Percentiles rank a stretch among this genome's conserved stretches.
These are phyloP conservation scores for Drosophila tanythrix DNA, from an alignment of 2,888 invertebrate genomes.

Conservation along the genomic window DNA sequence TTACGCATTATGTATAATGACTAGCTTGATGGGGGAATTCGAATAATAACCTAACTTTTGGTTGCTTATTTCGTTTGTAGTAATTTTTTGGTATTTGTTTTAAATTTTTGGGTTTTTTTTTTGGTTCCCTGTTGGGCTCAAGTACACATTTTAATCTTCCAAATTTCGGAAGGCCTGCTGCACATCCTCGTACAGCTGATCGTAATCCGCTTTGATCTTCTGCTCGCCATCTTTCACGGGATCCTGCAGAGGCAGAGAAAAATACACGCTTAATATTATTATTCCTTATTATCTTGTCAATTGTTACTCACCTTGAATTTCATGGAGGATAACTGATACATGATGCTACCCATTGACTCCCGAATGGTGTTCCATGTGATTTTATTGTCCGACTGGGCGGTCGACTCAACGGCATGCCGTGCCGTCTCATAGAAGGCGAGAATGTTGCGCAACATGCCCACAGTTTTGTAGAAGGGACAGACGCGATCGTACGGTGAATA, in stretches of 20 bases:
- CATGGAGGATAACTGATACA: constrained; percentile 99
- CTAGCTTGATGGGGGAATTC: constrained; percentile 75
- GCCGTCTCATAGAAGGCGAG: constrained; percentile 99
- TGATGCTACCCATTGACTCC: constrained; percentile 96
- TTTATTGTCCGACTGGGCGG: constrained; percentile 98
- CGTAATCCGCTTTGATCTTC: constrained; percentile 97
- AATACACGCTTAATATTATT: neutral
- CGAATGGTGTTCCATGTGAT: constrained; percentile 98
- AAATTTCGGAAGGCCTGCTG: constrained; percentile 98
- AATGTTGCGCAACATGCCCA: constrained; percentile 99
- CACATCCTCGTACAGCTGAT: constrained; percentile 98
- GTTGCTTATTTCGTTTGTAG: constrained; percentile 61
- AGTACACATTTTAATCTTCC: constrained; percentile 90
- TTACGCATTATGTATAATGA: constrained; percentile 75
- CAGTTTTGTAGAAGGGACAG: constrained; percentile 99
- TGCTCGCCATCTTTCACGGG: constrained; percentile 98
- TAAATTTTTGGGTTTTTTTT: constrained; percentile 16
- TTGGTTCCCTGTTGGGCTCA: constrained; percentile 16
- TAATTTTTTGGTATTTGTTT: constrained; percentile 25
- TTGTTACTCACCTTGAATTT: constrained; percentile 94
- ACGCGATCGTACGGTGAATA: constrained; percentile 97
- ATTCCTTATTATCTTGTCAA: too few relatives aligned
- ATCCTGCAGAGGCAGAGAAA: constrained; percentile 87
- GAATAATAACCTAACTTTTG: constrained; percentile 72
- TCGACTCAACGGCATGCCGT: constrained; percentile 97